Evolutionary conservation across 2,888 invertebrate genomes (phyloP).

Genomic region (Caenorhabditis auriculariae): DNA sequence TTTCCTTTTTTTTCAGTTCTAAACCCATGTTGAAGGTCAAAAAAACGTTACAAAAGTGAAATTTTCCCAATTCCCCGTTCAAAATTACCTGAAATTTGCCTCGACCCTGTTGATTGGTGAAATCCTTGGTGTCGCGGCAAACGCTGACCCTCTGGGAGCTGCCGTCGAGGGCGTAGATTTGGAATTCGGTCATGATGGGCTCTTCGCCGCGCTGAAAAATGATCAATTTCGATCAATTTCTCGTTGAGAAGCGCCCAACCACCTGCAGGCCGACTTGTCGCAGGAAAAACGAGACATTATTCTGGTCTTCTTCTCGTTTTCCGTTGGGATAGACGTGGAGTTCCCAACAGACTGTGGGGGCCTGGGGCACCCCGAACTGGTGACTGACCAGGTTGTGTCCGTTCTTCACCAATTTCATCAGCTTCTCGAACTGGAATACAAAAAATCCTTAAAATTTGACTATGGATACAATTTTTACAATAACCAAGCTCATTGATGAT

Average conservation of each 20-base stretch:
- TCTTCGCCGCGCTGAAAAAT: slow-evolving; percentile 53
- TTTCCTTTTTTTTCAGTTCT: not conserved
- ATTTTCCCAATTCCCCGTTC: too few species aligned
- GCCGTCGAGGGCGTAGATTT: slow-evolving; percentile 56
- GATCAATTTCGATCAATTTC: not conserved
- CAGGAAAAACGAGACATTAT: slow-evolving; percentile 59
- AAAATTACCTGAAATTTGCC: slow-evolving; percentile 57
- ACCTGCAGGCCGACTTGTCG: slow-evolving; percentile 53
- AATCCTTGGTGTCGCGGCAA: slow-evolving; percentile 61
- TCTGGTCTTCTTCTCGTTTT: slow-evolving; percentile 58
- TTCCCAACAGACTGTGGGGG: slow-evolving; percentile 59
- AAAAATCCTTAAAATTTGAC: too few species aligned
- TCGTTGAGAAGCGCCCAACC: not conserved
- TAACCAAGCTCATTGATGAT: too few species aligned
- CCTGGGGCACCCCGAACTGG: slow-evolving; percentile 53
- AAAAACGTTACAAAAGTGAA: not conserved
- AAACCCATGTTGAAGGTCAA: not conserved
- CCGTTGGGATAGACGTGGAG: slow-evolving; percentile 62
- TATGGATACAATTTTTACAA: not conserved
- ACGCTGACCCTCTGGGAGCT: slow-evolving; percentile 49
- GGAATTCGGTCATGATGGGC: slow-evolving; percentile 62
- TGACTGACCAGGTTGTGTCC: slow-evolving; percentile 53
- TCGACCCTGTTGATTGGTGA: slow-evolving; percentile 60
- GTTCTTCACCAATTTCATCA: slow-evolving; percentile 59
- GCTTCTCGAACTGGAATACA: slow-evolving; percentile 52